phyloP scores from a whole-genome alignment of 1,140 invertebrate genomes.

The Maconellicoccus hirsutus region DNA sequence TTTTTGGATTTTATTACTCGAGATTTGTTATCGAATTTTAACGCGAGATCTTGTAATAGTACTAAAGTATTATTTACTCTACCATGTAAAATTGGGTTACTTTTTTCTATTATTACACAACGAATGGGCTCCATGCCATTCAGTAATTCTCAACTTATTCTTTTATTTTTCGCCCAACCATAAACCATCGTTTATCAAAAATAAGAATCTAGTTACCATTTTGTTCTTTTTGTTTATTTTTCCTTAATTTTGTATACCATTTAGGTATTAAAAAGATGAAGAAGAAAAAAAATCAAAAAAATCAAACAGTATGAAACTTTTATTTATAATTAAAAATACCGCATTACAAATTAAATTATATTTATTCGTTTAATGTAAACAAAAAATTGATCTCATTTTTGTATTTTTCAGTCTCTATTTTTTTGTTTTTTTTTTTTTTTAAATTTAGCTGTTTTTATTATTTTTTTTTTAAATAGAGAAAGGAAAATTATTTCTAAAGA shows the following conservation, averaged over 20 bases:
- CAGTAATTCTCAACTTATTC: neutral
- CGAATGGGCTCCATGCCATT: slow-evolving; percentile 17
- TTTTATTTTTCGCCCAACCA: neutral
- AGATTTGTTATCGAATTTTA: slow-evolving; percentile 6
- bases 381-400: slow-evolving; percentile 16
- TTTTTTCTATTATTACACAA: slow-evolving; percentile 16
- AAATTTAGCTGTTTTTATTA: neutral
- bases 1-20: neutral
- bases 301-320: neutral
- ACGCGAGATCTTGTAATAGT: slow-evolving; percentile 1
- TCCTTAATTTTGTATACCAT: neutral
- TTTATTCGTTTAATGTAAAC: neutral
- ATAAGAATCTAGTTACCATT: neutral
- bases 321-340: neutral
- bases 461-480: slow-evolving; percentile 11
- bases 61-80: slow-evolving; percentile 1
- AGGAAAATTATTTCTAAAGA: neutral
- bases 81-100: neutral
- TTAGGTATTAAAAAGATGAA: too few relatives aligned
- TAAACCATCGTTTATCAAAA: neutral
- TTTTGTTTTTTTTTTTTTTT: neutral
- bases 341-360: neutral
- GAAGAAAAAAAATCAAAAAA: neutral
- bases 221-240: neutral
- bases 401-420: slow-evolving; percentile 8